These are phyloP conservation scores for Ammodytes dubius DNA, from an alignment of 2,113 vertebrate genomes.

Conservation along the genomic window DNA sequence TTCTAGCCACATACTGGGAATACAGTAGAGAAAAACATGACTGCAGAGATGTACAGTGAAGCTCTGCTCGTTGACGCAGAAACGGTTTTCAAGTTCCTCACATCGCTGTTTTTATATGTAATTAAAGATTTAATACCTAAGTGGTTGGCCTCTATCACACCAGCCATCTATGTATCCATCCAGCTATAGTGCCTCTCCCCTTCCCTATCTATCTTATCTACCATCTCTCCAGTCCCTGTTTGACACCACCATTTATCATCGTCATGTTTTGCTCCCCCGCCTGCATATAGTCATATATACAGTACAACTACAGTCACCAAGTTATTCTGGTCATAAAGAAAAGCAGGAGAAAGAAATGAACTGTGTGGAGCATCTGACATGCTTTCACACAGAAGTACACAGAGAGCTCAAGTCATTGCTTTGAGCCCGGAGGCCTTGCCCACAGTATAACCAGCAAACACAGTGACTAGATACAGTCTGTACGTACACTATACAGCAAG, in stretches of 20 bases:
- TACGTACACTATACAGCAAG: neutral
- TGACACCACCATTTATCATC: slow-evolving; percentile 21
- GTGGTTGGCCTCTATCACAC: slow-evolving; percentile 44
- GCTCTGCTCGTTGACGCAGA: slow-evolving; percentile 42
- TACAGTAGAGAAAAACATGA: slow-evolving; percentile 7
- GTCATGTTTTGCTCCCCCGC: neutral
- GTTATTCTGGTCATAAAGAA: slow-evolving; percentile 32
- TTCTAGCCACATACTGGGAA: slow-evolving; percentile 3
- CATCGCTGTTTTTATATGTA: slow-evolving; percentile 51
- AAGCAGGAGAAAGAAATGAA: slow-evolving; percentile 13
- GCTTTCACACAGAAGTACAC: slow-evolving; percentile 11
- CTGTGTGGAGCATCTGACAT: slow-evolving; percentile 34
- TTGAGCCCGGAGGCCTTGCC: slow-evolving; percentile 22
- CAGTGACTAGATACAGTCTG: slow-evolving; percentile 14
- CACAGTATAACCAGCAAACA: neutral
- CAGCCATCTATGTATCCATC: slow-evolving; percentile 27
- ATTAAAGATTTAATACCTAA: slow-evolving; percentile 62
- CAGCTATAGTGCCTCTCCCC: neutral
- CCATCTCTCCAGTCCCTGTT: slow-evolving; percentile 9
- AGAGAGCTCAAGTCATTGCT: slow-evolving; percentile 17
- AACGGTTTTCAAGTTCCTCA: slow-evolving; percentile 23
- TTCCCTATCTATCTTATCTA: slow-evolving; percentile 15
- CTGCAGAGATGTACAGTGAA: slow-evolving; percentile 30
- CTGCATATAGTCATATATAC: neutral
- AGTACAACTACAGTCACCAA: neutral